Percentiles rank a stretch among this genome's conserved stretches.
These are phyloP conservation scores for Drosophila truncata DNA, from an alignment of 1,140 invertebrate species.

Conservation along the genomic window DNA sequence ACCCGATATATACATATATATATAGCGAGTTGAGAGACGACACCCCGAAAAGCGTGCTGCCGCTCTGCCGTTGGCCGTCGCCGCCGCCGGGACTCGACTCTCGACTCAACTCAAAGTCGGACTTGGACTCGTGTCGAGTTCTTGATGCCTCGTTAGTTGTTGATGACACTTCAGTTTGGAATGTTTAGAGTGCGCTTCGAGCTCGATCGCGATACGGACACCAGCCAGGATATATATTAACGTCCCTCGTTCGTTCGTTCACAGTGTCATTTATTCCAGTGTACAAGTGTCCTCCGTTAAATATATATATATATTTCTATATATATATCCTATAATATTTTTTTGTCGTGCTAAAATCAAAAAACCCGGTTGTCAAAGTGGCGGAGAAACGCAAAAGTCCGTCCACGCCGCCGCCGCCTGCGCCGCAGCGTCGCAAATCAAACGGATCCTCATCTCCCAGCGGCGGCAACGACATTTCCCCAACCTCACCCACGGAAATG, in stretches of 20 bases:
- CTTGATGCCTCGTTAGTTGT: constrained; percentile 85
- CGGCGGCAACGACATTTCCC: constrained; percentile 2
- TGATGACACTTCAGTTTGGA: constrained; percentile 85
- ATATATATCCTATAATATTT: constrained; percentile 3
- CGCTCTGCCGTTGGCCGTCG: constrained; percentile 70
- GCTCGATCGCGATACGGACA: constrained; percentile 15
- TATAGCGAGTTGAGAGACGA: constrained; percentile 8
- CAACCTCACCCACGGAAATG: constrained; percentile 44
- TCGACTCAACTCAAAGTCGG: constrained; percentile 22
- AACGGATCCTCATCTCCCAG: constrained; percentile 26
- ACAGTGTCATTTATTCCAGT: not conserved
- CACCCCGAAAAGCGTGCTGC: constrained; percentile 59
- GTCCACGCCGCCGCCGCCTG: constrained; percentile 65
- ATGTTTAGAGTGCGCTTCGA: constrained; percentile 78
- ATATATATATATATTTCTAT: not conserved
- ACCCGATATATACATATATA: constrained; percentile 27
- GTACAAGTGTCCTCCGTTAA: not conserved
- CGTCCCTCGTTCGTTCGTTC: not conserved
- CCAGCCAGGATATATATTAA: constrained; percentile 7
- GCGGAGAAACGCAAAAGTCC: constrained; percentile 84
- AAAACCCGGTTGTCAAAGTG: constrained; percentile 66
- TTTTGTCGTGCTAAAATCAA: constrained; percentile 38
- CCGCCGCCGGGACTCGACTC: constrained; percentile 31
- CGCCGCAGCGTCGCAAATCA: constrained; percentile 69
- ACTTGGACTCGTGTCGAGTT: constrained; percentile 84